These are phyloP conservation scores for Dolichoris vasculosae DNA, from an alignment of 1,140 invertebrate species.

Conservation along the genomic window DNA sequence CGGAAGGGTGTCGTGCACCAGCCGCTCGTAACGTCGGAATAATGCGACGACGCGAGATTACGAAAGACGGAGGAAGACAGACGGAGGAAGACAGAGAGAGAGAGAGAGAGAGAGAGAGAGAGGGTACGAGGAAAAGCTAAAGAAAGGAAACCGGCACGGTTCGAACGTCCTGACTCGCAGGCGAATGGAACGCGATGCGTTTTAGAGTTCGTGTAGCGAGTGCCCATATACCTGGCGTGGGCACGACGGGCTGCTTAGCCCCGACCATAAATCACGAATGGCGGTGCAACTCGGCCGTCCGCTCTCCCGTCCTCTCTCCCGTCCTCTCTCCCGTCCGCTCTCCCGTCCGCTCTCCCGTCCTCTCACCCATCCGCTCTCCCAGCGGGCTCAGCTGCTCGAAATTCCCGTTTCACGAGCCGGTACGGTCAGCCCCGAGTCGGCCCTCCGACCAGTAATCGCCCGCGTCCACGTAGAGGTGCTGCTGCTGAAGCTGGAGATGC, in stretches of 20 bases:
- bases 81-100: background rate
- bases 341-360: too few species aligned
- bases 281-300: constrained; percentile 27
- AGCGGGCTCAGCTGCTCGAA: constrained; percentile 63
- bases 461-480: constrained; percentile 4
- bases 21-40: background rate
- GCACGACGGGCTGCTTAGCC: constrained; percentile 47
- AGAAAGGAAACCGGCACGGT: background rate
- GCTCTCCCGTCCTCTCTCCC: too few species aligned
- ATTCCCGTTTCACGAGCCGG: constrained; percentile 59
- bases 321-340: too few species aligned
- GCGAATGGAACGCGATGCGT: background rate
- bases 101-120: background rate
- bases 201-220: background rate
- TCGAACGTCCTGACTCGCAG: background rate
- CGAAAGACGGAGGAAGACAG: background rate
- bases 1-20: background rate
- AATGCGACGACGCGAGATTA: background rate
- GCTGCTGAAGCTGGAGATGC: constrained; percentile 21
- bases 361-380: constrained; percentile 22
- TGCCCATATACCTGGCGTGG: constrained; percentile 62
- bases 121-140: background rate
- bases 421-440: constrained; percentile 46
- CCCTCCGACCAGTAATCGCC: constrained; percentile 54
- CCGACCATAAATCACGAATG: constrained; percentile 66